Conservation (phyloP, 2,797 vertebrate genomes). For the Halcyon chelicuti region DNA sequence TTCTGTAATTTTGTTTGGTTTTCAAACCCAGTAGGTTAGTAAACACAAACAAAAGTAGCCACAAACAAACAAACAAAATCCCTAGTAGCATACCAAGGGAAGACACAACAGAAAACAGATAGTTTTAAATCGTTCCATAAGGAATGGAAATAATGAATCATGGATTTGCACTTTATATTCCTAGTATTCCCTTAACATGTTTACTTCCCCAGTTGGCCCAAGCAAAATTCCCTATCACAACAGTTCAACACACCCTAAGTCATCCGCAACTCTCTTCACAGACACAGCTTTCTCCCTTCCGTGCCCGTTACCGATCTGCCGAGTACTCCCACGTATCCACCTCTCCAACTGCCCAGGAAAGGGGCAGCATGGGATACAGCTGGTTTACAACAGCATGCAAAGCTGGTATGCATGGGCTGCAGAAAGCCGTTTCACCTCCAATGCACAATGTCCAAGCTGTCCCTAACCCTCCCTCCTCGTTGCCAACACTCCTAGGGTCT, state of each 20-base stretch:
- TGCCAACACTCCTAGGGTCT: not conserved
- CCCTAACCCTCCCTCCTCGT: not conserved
- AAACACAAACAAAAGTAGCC: not conserved
- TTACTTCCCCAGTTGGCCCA: not conserved
- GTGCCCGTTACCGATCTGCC: not conserved
- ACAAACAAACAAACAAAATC: not conserved
- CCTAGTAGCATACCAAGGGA: not conserved
- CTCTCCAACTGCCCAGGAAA: not conserved
- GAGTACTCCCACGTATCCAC: not conserved
- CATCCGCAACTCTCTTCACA: not conserved
- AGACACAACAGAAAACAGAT: not conserved
- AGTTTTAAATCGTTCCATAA: not conserved
- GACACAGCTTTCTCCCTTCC: not conserved
- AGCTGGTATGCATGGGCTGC: rapidly evolving
- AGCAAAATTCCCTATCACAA: not conserved
- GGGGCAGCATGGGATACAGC: rapidly evolving
- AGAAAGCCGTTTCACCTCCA: not conserved
- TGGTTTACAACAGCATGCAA: rapidly evolving
- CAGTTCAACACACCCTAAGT: not conserved
- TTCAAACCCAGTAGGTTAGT: not conserved
- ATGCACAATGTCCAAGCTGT: not conserved
- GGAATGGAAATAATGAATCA: not conserved
- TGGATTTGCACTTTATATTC: not conserved
- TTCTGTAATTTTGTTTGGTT: conserved; percentile 6
- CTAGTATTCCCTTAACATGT: not conserved